Base-by-base conservation (phyloP, 2,113 vertebrate genomes). In the Notothenia rossii region DNA sequence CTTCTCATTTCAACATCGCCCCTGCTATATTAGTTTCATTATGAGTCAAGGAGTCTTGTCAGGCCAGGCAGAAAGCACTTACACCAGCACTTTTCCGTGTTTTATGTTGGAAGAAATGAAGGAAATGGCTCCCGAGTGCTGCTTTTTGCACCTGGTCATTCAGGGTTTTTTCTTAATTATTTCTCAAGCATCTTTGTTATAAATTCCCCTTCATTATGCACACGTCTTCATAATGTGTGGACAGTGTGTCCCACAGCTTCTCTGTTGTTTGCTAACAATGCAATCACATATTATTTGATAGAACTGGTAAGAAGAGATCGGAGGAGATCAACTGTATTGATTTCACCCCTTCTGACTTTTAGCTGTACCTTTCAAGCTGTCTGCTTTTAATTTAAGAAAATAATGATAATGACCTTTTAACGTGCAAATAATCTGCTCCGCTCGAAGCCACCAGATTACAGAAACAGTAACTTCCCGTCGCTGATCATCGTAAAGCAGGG, bases 11-110 rank as follows among this genome's bases (percentile, higher is more conserved):
- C 75, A 73, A 40, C 81, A 72, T 46, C 63, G 56, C 72, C 8
- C 46, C 72, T 72, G 69, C 75, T 86, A 62, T 80, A 87, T 85
- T 85, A 88, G 84, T 85, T 87, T 88, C 82, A 85, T 90, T 79
- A 87, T 72, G 72, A 81, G 79, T 54, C 40, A 43, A 15, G 10
- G 66, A 61, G 77, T 82, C 77, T 48, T 81, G 81, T 81, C 71
- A 49, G 67, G 70, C 72, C 72, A 62, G 65, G 75, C 43, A 80
- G 68, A 89, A 86, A 84, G 59, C 72, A 66, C 83, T 82, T 76
- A 73, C 62, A 77, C 12, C 67, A 76, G 83, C 89, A 86, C 36
- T 87, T 29, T 86, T 86, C 65, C 69, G 49, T 59, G 43, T 55
- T 53, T 51, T 14, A 75, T 55, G 66, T 60, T 59, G 11, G 45